These are phyloP conservation scores for Psittacara wagleri DNA, from an alignment of 2,113 vertebrate genomes.

Conservation along the genomic window DNA sequence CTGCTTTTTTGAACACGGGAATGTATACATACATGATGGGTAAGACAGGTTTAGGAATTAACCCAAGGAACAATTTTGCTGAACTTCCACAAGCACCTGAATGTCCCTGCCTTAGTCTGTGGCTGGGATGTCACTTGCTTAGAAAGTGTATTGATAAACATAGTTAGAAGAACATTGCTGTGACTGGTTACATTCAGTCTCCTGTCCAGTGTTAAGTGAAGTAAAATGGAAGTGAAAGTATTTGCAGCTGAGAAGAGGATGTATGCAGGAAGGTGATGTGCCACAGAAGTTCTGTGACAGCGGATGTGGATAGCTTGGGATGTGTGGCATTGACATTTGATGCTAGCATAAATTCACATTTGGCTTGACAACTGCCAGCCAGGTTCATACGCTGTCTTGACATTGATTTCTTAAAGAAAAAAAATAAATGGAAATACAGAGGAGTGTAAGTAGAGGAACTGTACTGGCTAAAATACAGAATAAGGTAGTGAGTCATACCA, in stretches of 20 bases:
- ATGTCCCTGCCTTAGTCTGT: neutral
- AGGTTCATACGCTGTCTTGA: neutral
- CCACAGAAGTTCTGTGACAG: neutral
- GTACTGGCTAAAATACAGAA: constrained; percentile 5
- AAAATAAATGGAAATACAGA: neutral
- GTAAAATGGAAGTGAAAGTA: neutral
- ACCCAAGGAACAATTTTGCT: neutral
- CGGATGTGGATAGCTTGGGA: neutral
- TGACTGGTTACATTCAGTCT: neutral
- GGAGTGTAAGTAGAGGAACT: neutral
- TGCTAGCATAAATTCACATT: neutral
- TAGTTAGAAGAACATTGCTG: neutral
- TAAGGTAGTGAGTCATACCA: constrained; percentile 2
- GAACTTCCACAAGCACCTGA: neutral
- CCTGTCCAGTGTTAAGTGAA: neutral
- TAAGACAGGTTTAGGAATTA: neutral
- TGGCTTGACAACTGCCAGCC: neutral
- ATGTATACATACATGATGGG: too few relatives aligned
- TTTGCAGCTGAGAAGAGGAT: neutral
- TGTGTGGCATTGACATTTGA: neutral
- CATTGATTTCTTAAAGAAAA: neutral
- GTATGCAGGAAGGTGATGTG: neutral
- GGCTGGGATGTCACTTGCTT: neutral
- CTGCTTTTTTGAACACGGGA: neutral
- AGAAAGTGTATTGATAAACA: neutral